A percentile compares a stretch with the other conserved stretches of the same genome.
Evolutionary conservation across 2,797 vertebrate genomes (phyloP).

Genomic region (Heteromormyrus szaboi): DNA sequence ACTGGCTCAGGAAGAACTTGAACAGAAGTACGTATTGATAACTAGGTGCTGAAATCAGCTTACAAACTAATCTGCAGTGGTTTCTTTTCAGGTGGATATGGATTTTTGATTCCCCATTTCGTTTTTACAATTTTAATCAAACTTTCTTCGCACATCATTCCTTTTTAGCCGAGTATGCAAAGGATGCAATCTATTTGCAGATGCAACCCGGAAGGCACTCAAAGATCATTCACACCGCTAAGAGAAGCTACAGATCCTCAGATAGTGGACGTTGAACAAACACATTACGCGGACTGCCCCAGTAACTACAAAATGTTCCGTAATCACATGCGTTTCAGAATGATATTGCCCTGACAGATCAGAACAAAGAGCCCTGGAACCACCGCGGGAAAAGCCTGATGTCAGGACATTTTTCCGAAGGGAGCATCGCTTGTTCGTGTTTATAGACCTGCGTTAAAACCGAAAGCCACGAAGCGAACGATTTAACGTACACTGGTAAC

Average conservation of each 20-base stretch:
- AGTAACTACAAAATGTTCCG: background rate
- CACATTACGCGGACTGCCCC: background rate
- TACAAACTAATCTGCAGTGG: background rate
- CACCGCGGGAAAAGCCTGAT: constrained; percentile 48
- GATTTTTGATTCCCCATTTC: background rate
- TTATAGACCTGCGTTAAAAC: background rate
- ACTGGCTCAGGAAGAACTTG: background rate
- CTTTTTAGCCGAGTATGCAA: background rate
- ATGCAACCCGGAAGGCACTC: background rate
- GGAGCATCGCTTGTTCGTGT: background rate
- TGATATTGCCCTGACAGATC: constrained; percentile 28
- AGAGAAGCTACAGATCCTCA: background rate
- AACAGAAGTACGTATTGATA: background rate
- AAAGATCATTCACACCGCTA: background rate
- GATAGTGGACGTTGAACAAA: background rate
- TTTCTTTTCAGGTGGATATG: background rate
- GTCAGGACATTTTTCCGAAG: constrained; percentile 53
- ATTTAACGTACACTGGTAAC: background rate
- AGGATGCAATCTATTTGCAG: background rate
- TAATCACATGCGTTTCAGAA: background rate
- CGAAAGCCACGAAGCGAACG: background rate
- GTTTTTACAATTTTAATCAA: background rate
- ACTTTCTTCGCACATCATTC: background rate
- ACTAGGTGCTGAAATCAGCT: background rate
- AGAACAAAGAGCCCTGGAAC: constrained; percentile 38